A percentile compares a stretch with the other conserved stretches of the same genome.
Conservation (phyloP, 1,140 invertebrate species). For the Drosophila subpulchrella region DNA sequence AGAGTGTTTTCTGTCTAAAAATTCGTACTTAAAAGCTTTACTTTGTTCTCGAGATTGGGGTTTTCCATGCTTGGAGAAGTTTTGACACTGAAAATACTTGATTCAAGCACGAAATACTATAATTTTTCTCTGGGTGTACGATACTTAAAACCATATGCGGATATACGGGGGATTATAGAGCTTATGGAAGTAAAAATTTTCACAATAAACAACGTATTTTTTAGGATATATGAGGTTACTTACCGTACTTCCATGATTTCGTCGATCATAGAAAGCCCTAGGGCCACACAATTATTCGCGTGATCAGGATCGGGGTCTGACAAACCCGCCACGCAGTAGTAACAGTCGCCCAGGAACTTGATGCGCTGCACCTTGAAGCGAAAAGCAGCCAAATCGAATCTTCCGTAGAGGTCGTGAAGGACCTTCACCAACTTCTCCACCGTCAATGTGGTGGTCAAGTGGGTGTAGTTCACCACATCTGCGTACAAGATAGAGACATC, state of each 20-base stretch:
- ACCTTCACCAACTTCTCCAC: conserved; percentile 94
- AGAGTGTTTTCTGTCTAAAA: no score
- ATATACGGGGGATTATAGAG: no score
- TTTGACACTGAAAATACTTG: no score
- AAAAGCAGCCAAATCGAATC: conserved; percentile 95
- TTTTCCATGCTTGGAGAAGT: no score
- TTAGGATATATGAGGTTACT: no score
- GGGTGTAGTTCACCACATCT: conserved; percentile 98
- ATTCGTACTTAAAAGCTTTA: no score
- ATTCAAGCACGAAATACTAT: no score
- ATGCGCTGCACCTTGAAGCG: conserved; percentile 91
- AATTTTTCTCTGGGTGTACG: no score
- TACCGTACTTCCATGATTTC: conserved; percentile 91
- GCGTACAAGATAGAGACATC: conserved; percentile 97
- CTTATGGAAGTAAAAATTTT: no score
- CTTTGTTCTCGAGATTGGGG: no score
- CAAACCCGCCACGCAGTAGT: conserved; percentile 95
- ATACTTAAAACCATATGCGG: no score
- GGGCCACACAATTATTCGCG: conserved; percentile 93
- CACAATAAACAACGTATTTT: no score
- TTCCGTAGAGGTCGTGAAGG: conserved; percentile 96
- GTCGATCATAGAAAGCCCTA: conserved; percentile 95
- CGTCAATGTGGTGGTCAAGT: conserved; percentile 92
- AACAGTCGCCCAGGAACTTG: conserved; percentile 96
- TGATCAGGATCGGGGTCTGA: conserved; percentile 90